phyloP scores from a whole-genome alignment of 2,888 invertebrate species.

The Phortica okadai region DNA sequence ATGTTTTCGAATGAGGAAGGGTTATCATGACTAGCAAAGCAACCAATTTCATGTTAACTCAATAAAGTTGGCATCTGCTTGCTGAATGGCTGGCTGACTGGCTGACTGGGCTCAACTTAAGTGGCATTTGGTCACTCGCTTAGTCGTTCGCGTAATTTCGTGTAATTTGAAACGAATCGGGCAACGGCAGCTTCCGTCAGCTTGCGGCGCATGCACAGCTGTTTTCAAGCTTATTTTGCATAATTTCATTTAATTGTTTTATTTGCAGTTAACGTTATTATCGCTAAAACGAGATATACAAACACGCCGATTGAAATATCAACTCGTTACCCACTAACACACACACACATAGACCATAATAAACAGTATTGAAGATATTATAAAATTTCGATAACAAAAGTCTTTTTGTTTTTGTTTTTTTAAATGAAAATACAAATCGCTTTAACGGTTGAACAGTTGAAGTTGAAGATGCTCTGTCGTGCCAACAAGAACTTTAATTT shows the following conservation, averaged over 20 bases:
- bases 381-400: constrained; percentile 41
- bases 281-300: constrained; percentile 50
- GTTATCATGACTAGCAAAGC: neutral
- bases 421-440: constrained; percentile 51
- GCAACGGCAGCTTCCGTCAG: constrained; percentile 60
- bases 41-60: neutral
- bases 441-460: neutral
- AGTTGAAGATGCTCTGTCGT: neutral
- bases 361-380: constrained; percentile 46
- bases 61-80: neutral
- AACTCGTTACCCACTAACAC: constrained; percentile 50
- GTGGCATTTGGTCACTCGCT: constrained; percentile 47
- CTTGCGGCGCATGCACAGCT: constrained; percentile 53
- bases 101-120: constrained; percentile 33
- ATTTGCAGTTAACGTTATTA: constrained; percentile 48
- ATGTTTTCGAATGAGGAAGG: neutral
- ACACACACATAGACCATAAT: constrained; percentile 43
- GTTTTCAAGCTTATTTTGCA: constrained; percentile 60
- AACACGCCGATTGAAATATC: constrained; percentile 49
- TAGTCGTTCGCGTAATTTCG: neutral
- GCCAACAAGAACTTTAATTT: constrained; percentile 33
- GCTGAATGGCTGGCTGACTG: constrained; percentile 46
- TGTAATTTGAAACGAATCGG: constrained; percentile 3
- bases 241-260: constrained; percentile 64
- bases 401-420: constrained; percentile 2